A percentile compares a stretch with the other conserved stretches of the same genome.
These are phyloP conservation scores for Acanthurus leucopareius DNA, from an alignment of 2,797 vertebrate genomes.

Conservation along the genomic window DNA sequence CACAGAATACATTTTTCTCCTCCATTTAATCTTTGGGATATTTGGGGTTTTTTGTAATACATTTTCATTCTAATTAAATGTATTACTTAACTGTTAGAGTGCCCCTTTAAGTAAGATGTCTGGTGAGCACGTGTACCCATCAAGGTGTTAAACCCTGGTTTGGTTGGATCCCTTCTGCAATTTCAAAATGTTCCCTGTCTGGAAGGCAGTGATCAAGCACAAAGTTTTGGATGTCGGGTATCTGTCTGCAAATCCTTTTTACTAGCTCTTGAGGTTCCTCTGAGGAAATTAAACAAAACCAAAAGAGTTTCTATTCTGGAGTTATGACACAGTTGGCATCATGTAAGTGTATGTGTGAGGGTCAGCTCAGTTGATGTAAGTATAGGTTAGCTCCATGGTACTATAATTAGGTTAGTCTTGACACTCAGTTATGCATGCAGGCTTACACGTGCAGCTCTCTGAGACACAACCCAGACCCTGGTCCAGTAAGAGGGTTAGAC, in stretches of 20 bases:
- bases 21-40: too few species aligned
- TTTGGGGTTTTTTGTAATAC: too few species aligned
- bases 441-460: conserved; percentile 26
- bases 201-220: conserved; percentile 27
- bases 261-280: conserved; percentile 27
- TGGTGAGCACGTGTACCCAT: conserved; percentile 3
- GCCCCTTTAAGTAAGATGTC: conserved; percentile 1
- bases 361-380: conserved; percentile 64
- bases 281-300: conserved; percentile 34
- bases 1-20: too few species aligned
- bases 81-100: too few species aligned
- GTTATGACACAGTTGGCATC: conserved; percentile 55
- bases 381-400: conserved; percentile 63
- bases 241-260: conserved; percentile 39
- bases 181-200: conserved; percentile 7
- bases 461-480: conserved; percentile 51
- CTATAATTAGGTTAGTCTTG: conserved; percentile 76
- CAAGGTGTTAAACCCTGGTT: conserved; percentile 38
- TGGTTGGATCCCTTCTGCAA: background rate
- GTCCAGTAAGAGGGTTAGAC: conserved; percentile 20
- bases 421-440: conserved; percentile 59
- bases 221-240: background rate
- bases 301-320: conserved; percentile 55
- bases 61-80: too few species aligned
- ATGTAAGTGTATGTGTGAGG: conserved; percentile 49